Evolutionary conservation across 2,113 vertebrate genomes (phyloP), one percentile per base, ranked within the genome.

Genomic region (Ageneiosus marmoratus): DNA sequence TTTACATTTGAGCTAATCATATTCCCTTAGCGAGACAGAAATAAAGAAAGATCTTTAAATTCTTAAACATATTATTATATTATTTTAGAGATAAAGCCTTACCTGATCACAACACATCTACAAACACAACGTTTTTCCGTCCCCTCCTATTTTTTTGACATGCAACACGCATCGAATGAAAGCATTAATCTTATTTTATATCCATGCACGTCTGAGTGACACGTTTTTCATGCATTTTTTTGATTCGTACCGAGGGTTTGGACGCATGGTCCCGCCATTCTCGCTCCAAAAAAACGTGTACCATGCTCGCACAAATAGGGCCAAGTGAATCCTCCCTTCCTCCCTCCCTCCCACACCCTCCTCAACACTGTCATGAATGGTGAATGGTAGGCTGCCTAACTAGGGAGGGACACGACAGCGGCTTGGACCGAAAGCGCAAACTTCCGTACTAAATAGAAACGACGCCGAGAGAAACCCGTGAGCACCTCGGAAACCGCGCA

Each of bases 311-410:
- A 86, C 78, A 79, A 34, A 89, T 78, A 91, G 84, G 90, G 87
- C 82, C 73, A 22, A 89, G 89, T 88, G 89, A 88, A 91, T 91
- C 46, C 37, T 79, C 58, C 58, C 60, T 72, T 24, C 69, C 12
- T 11, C 48, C 12, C 48, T 50, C 10, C 5, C 55, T 18, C 27
- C 9, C 73, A 51, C 72, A 74, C 74, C 51, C 51, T 58, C 74
- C 29, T 13, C 41, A 58, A 56, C 20, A 41, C 37, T 6, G 91
- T 88, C 93, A 92, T 93, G 94, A 94, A 94, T 92, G 92, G 92
- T 93, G 94, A 94, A 94, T 92, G 92, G 92, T 94, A 92, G 91
- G 73, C 91, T 90, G 88, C 90, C 91, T 93, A 90, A 89, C 24
- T 27, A 79, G 92, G 91, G 93, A 94, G 93, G 92, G 91, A 93